Base-by-base conservation (phyloP, 2,113 vertebrate genomes). In the Manacus vitellinus region DNA sequence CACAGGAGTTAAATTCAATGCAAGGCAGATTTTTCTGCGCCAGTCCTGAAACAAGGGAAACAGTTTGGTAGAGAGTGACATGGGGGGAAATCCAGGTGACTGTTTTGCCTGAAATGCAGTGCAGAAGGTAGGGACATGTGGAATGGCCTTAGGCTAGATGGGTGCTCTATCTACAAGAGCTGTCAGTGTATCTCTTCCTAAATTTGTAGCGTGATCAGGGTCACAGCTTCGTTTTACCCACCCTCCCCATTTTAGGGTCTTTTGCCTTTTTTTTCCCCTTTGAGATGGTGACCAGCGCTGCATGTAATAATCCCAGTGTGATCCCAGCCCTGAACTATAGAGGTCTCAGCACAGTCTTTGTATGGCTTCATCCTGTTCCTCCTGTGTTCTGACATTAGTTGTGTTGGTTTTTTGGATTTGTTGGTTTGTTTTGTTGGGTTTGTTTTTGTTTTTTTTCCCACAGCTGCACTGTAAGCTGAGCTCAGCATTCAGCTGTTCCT, bases 401-500 rank as follows among this genome's bases (percentile, higher is more conserved):
- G 70, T 21, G 67, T 30, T 46, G 30, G 15, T 14, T 59, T 19
- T 63, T 63, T 59, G 1, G 51, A 65, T 89, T 70, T 81, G 46
- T 80, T 25, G 30, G 27, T 39, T 65, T 30, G 49, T 24, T 94
- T 84, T 81, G 27, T 49, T 51, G 49, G 67, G 55, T n/a, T 47
- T 18, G 23, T 51, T 14, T 52, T 83, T 65, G 85, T 56, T 22
- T 37, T 51, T 65, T 84, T 85, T 94, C 23, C 46, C 30, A 74
- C 94, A 96, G 92, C 95, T 97, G 94, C 88, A 92, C 78, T 93
- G 59, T 80, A 25, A 93, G 95, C 92, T 95, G 94, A 97, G 93
- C 87, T 96, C 95, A 96, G 92, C 95, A 90, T 83, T 97, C 94
- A 96, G 81, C 92, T 97, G 75, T 83, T 95, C 92, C 35, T 92